phyloP scores from a whole-genome alignment of 2,113 vertebrate genomes.

The Bagarius yarrelli region DNA sequence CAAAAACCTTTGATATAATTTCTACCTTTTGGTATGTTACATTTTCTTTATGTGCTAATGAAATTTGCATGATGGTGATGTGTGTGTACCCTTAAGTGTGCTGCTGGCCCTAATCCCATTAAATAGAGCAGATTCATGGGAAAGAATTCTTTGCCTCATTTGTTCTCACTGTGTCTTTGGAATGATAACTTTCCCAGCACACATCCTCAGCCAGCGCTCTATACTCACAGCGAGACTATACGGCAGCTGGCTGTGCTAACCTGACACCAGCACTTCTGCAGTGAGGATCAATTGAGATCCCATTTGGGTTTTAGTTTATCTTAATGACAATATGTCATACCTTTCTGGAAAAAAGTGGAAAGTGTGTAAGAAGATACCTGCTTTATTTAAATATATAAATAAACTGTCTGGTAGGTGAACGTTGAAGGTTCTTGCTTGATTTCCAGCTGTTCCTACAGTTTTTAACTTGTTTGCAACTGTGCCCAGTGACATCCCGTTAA shows the following conservation, averaged over 20 bases:
- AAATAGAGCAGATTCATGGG: slow-evolving; percentile 43
- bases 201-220: slow-evolving; percentile 31
- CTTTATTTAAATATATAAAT: slow-evolving; percentile 12
- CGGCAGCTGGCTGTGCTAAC: slow-evolving; percentile 19
- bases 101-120: slow-evolving; percentile 30
- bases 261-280: slow-evolving; percentile 19
- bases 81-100: slow-evolving; percentile 4
- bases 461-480: background rate
- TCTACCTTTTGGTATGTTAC: background rate
- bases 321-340: background rate
- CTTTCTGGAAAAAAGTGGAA: background rate
- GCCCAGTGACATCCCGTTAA: slow-evolving; percentile 15
- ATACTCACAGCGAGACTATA: slow-evolving; percentile 27
- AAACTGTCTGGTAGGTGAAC: background rate
- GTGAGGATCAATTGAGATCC: slow-evolving; percentile 13
- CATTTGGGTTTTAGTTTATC: background rate
- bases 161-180: slow-evolving; percentile 46
- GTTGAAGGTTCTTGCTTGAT: background rate
- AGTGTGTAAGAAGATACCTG: slow-evolving; percentile 9
- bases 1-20: background rate
- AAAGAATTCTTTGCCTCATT: slow-evolving; percentile 49
- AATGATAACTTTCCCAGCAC: slow-evolving; percentile 43
- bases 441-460: background rate
- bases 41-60: background rate
- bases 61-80: background rate